Base-by-base conservation (phyloP, 2,113 vertebrate genomes). In the Pao palembangensis region DNA sequence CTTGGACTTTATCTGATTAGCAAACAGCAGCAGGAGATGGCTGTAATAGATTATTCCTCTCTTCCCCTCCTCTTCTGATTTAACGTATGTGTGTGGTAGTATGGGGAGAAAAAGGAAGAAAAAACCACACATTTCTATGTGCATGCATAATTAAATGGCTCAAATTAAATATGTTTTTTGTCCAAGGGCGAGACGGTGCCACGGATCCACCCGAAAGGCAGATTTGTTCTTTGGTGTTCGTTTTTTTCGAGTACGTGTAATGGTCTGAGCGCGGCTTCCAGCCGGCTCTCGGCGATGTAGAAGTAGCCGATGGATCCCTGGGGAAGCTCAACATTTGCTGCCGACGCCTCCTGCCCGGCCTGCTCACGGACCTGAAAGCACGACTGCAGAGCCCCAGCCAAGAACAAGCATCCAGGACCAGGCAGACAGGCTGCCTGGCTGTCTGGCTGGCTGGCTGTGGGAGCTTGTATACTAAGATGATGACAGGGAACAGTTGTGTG, bases 271-370 rank as follows among this genome's bases (percentile, higher is more conserved):
- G 47, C 16, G 60, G 38, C 57, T 69, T 52, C 42, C 51, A 48
- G 68, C 53, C 68, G 59, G 71, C 72, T 67, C 46, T 75, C 65
- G 48, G 78, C 63, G 28, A 50, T 68, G 73, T 65, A 75, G 72
- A 72, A 52, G 62, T 66, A 49, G 50, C 18, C 78, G 80, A 82
- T 73, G 80, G 82, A 79, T 79, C 75, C 55, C 72, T 44, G 51
- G 76, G 69, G 74, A 61, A 64, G 71, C 63, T 81, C 69, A 73
- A 76, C 76, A 38, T 8, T 38, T 38, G 34, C 42, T 76, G 82
- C 87, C 85, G 85, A 78, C 75, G 66, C 56, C 75, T 81, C 61
- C 78, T 72, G 73, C 59, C 76, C 71, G 67, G 61, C 66, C 50
- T 14, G 49, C 60, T 69, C 34, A 60, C 51, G 61, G 58, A 47